Base-by-base conservation (phyloP, 1,140 invertebrate species). In the Ips nitidus region DNA sequence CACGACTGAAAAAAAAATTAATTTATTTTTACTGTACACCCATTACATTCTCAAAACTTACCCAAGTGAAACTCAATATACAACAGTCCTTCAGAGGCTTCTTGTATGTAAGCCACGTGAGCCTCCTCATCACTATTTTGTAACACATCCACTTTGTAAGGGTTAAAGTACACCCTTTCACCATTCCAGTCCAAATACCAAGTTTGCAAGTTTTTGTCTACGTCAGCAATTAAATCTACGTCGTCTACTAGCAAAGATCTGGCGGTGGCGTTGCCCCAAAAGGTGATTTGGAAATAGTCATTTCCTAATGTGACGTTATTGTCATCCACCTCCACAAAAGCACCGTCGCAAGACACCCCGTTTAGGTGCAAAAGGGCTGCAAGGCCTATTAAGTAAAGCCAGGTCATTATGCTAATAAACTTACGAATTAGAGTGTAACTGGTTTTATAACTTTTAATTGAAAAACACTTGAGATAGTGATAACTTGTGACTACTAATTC, bases 101-200 rank as follows among this genome's bases (percentile, higher is more conserved):
- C 43, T 66, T 66, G 64, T n/a, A 66, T 57, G 36, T 47, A 66
- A 4, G 38, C 55, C 3, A 66, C 42, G 36, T 47, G 64, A 5
- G 41, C 52, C 22, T 57, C 39, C 40, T 66, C 64, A 42, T 52
- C 56, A 36, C 53, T 39, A 22, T 57, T 57, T 7, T 43, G 56
- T 3, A 66, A 5, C 40, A 66, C 37, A 2, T 58, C 8, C 3
- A 57, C 41, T 43, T 36, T 22, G 4, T 3, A 7, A 36, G 64
- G 64, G 47, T 3, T 47, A 45, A 66, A 66, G 45, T 66, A 66
- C 2, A 43, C 42, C 58, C 58, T 66, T 39, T 66, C 64, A 40
- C 64, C 55, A 42, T 66, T 40, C 64, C 64, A 66, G 38, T 66
- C 64, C 37, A 66, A 39, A 57, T 66, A 66, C 64, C 52, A 66